Evolutionary conservation across 2,113 vertebrate species (phyloP).

Genomic region (Lipotes vexillifer): DNA sequence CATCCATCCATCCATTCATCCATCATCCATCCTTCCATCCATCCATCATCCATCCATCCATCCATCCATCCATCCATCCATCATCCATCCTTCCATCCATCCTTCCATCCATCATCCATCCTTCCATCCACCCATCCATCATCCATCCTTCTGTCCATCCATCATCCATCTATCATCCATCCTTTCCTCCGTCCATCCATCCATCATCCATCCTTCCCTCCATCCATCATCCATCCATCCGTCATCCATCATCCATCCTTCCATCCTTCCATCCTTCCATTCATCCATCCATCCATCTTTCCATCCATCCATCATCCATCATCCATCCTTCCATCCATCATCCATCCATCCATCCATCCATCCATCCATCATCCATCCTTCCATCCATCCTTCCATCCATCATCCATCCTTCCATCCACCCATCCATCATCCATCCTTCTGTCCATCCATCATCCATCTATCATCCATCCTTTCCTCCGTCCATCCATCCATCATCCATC

Average conservation of each 20-base stretch:
- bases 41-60: neutral
- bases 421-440: too few species aligned
- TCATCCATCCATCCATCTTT: neutral
- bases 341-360: too few species aligned
- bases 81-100: too few species aligned
- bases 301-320: too few species aligned
- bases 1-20: neutral
- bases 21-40: neutral
- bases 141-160: too few species aligned
- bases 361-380: accelerated
- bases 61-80: neutral
- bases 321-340: neutral
- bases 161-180: accelerated
- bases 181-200: too few species aligned
- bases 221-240: too few species aligned
- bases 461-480: too few species aligned
- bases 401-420: neutral
- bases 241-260: too few species aligned
- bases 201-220: neutral
- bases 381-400: neutral
- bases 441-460: neutral
- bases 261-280: neutral
- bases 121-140: neutral
- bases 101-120: neutral
- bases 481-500: too few species aligned